phyloP scores from a whole-genome alignment of 2,888 invertebrate species.

The Hirtodrosophila trivittata region DNA sequence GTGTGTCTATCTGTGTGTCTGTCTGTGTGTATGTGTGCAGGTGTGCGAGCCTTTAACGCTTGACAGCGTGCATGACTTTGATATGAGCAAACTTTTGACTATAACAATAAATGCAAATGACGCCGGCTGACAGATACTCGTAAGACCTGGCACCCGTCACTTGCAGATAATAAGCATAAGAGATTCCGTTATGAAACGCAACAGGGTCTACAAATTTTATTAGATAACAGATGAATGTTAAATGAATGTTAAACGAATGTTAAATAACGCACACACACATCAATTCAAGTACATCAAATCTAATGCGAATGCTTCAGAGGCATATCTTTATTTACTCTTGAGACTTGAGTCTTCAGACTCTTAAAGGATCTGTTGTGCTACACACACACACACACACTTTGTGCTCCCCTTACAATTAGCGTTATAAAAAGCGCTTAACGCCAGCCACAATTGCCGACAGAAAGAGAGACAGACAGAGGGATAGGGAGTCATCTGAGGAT shows the following conservation, averaged over 20 bases:
- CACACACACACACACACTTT: conserved; percentile 24
- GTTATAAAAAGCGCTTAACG: conserved; percentile 67
- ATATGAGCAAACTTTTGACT: conserved; percentile 63
- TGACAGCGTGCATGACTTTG: conserved; percentile 64
- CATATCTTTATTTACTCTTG: conserved; percentile 55
- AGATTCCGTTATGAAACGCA: conserved; percentile 47
- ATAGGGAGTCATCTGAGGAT: not conserved
- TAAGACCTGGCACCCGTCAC: conserved; percentile 27
- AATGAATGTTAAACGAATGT: conserved; percentile 10
- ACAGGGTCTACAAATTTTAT: conserved; percentile 46
- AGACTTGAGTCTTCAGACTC: not conserved
- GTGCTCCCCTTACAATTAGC: conserved; percentile 71
- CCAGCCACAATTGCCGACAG: conserved; percentile 34
- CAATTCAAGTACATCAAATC: conserved; percentile 65
- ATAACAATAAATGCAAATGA: conserved; percentile 74
- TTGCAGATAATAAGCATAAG: not conserved
- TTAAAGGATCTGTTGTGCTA: not conserved
- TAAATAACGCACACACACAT: conserved; percentile 29
- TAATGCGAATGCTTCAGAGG: conserved; percentile 59
- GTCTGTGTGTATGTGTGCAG: conserved; percentile 32
- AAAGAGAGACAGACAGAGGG: not conserved
- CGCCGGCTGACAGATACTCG: conserved; percentile 30
- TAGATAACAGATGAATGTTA: conserved; percentile 3
- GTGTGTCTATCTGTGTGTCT: conserved; percentile 10
- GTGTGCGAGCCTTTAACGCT: conserved; percentile 60